phyloP scores from a whole-genome alignment of 2,888 invertebrate species.

The Frankliniella intonsa region DNA sequence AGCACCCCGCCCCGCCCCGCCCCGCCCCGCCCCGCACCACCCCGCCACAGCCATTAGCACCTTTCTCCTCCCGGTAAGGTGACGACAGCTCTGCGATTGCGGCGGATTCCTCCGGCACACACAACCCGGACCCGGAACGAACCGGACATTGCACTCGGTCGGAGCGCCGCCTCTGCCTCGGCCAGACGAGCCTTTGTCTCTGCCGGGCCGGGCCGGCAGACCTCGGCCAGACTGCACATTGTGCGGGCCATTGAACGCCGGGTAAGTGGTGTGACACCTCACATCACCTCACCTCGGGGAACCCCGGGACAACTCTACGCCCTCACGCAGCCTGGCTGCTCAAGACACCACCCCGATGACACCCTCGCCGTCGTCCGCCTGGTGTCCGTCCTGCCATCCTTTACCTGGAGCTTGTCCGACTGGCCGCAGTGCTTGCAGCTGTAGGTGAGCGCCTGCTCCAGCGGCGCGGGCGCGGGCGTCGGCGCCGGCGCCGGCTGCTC shows the following conservation, averaged over 20 bases:
- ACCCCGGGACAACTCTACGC: background rate
- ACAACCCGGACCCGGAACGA: background rate
- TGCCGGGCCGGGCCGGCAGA: background rate
- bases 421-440: conserved; percentile 8
- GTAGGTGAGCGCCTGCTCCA: conserved; percentile 11
- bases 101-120: background rate
- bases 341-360: too few species aligned
- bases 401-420: conserved; percentile 15
- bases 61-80: conserved; percentile 4
- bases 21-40: background rate
- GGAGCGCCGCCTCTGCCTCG: background rate
- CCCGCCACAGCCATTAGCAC: background rate
- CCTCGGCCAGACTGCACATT: too few species aligned
- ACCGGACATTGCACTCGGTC: background rate
- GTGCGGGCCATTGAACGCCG: background rate
- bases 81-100: background rate
- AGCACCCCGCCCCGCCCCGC: background rate
- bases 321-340: too few species aligned
- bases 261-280: background rate
- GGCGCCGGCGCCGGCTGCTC: background rate
- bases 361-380: background rate
- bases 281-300: background rate
- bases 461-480: background rate
- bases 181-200: background rate
- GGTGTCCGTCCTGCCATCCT: background rate